Evolutionary conservation across 2,888 invertebrate genomes (phyloP), one percentile per base, ranked within the genome.

Genomic region (Congeria kusceri): DNA sequence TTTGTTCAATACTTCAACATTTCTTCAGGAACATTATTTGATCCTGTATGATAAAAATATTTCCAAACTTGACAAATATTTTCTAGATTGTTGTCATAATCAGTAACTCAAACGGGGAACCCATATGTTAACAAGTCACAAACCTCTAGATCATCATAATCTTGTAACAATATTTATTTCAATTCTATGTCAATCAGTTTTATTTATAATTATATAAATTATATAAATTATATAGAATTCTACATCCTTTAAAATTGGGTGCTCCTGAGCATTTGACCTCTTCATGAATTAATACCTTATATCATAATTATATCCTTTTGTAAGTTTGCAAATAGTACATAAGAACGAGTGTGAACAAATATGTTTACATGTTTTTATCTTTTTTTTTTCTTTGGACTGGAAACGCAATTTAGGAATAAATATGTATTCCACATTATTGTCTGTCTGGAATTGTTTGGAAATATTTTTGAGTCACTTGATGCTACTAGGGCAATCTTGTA

Each of bases 211-310:
- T 15, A 15, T 56, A 9, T 56, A 44, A 9, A 44, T 9, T 18
- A 11, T n/a, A 15, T 20, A n/a, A n/a, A n/a, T n/a, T n/a, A n/a
- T n/a, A n/a, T n/a, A n/a, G n/a, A 56, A n/a, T n/a, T n/a, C n/a
- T n/a, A n/a, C n/a, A n/a, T n/a, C n/a, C n/a, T n/a, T n/a, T n/a
- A n/a, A n/a, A 56, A 56, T 23, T 56, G 20, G 9, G 20, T n/a
- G 11, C 20, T 56, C 56, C 56, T 9, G 56, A 23, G 18, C 56
- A 9, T 56, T 56, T 56, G 9, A 56, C 56, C 20, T 15, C 11
- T n/a, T 56, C 56, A 56, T 56, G 56, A 56, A 56, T n/a, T n/a
- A 7, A 15, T 15, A 56, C 56, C n/a, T n/a, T n/a, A n/a, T n/a
- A n/a, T n/a, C n/a, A n/a, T n/a, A n/a, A n/a, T n/a, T n/a, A n/a